Percentiles rank a stretch among this genome's conserved stretches.
Conservation (phyloP, 1,140 invertebrate genomes). For the Pteromalus puparum region DNA sequence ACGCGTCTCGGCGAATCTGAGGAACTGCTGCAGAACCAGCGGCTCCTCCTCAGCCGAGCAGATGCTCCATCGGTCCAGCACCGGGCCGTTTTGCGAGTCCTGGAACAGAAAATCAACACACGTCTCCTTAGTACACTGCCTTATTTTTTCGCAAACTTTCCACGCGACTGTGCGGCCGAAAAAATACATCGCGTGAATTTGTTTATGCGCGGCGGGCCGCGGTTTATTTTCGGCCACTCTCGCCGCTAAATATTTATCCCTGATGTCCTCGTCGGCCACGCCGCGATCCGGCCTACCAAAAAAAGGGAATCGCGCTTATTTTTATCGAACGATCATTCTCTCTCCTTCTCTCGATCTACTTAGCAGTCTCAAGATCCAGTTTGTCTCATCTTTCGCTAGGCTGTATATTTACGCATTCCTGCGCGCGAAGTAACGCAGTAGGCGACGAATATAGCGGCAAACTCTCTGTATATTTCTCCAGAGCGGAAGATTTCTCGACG, state of each 20-base stretch:
- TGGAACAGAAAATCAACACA: conserved; percentile 67
- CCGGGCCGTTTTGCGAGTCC: conserved; percentile 83
- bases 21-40: conserved; percentile 90
- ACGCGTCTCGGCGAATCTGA: conserved; percentile 89
- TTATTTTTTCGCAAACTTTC: not conserved
- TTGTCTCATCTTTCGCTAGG: conserved; percentile 52
- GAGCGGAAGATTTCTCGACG: conserved; percentile 25
- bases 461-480: conserved; percentile 73
- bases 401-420: conserved; percentile 74
- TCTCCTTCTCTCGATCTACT: not conserved
- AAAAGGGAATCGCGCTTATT: not conserved
- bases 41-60: conserved; percentile 90
- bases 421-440: conserved; percentile 68
- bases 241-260: conserved; percentile 44
- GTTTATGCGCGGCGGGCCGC: not conserved
- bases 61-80: conserved; percentile 88
- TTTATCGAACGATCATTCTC: not conserved
- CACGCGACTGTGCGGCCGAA: not conserved
- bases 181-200: conserved; percentile 34
- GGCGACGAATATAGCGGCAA: conserved; percentile 68
- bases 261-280: conserved; percentile 32
- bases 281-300: not conserved
- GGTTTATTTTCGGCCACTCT: conserved; percentile 44
- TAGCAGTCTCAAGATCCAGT: not conserved
- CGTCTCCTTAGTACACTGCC: not conserved